Evolutionary conservation across 2,888 invertebrate species (phyloP), one percentile per base, ranked within the genome.

Genomic region (Antheraea assamensis): DNA sequence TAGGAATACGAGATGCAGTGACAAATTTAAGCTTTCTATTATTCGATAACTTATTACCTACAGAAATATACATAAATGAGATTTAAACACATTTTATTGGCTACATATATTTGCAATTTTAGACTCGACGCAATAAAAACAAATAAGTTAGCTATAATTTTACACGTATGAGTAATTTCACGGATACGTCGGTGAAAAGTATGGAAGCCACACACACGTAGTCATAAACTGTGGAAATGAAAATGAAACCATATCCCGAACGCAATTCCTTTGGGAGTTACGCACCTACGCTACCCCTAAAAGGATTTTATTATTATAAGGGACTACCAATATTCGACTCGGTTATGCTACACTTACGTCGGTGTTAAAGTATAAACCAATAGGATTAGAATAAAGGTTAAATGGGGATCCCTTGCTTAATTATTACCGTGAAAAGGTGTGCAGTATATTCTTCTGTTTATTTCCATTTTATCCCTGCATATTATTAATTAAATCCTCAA

Each of bases 241-340:
- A 79, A 79, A 75, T 75, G 77, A 76, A 74, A 75, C 76, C 70
- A 74, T 76, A 75, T 72, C 75, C 76, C 72, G 77, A 78, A 77
- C 77, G 78, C 76, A 75, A 77, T 77, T 75, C 82, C 79, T 76
- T 70, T 24, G 82, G 78, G 81, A 79, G 72, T 79, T 78, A 77
- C 76, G 73, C 72, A 77, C 77, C 76, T 76, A 76, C 72, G 77
- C 74, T 76, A 76, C 75, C 76, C 77, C 78, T 79, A 79, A 81
- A 82, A 80, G 81, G 82, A 81, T 82, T 82, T 81, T 80, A 83
- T 81, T 81, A 81, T 82, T 83, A 80, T 80, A 82, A 80, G 79
- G 78, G 79, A 78, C 76, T 75, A 76, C 76, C 77, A 82, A 80
- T 77, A 79, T 77, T 71, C 76, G 73, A 74, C 73, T 72, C 71